A percentile compares a stretch with the other conserved stretches of the same genome.
Conservation (phyloP, 1,140 invertebrate genomes). For the Ceratosolen solmsi region DNA sequence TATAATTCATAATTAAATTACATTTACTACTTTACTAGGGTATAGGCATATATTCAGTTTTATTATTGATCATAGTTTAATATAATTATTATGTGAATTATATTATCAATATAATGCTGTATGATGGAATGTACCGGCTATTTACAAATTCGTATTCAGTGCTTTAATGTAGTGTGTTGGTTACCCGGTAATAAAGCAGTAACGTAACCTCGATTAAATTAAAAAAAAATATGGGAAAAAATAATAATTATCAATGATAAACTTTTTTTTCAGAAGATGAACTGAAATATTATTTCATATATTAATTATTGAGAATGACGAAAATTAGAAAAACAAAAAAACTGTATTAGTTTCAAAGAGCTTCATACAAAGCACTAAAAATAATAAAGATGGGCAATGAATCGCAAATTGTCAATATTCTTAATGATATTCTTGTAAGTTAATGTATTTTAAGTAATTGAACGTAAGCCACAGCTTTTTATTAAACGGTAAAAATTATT, state of each 20-base stretch:
- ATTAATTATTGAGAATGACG: conserved; percentile 27
- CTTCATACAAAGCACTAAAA: conserved; percentile 9
- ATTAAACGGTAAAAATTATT: conserved; percentile 42
- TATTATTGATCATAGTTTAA: not conserved
- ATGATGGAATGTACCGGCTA: conserved; percentile 41
- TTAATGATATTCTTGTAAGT: conserved; percentile 50
- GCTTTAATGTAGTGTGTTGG: conserved; percentile 30
- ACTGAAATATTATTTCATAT: not conserved
- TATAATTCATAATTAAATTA: conserved; percentile 40
- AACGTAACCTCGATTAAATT: conserved; percentile 34
- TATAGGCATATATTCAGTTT: not conserved
- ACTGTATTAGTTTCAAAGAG: conserved; percentile 21
- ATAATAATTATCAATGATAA: conserved; percentile 21
- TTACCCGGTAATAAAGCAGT: conserved; percentile 30
- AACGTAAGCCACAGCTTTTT: too few species aligned
- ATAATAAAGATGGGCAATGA: conserved; percentile 44
- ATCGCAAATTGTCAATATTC: conserved; percentile 49
- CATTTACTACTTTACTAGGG: not conserved
- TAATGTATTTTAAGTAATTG: not conserved
- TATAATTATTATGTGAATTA: not conserved
- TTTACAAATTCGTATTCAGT: conserved; percentile 13
- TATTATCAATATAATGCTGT: conserved; percentile 13
- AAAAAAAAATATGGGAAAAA: not conserved
- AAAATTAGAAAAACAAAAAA: conserved; percentile 19
- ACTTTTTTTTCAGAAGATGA: not conserved